Percentiles rank a stretch among this genome's conserved stretches.
Conservation (phyloP, 2,888 invertebrate genomes). For the Caenorhabditis wallacei region DNA sequence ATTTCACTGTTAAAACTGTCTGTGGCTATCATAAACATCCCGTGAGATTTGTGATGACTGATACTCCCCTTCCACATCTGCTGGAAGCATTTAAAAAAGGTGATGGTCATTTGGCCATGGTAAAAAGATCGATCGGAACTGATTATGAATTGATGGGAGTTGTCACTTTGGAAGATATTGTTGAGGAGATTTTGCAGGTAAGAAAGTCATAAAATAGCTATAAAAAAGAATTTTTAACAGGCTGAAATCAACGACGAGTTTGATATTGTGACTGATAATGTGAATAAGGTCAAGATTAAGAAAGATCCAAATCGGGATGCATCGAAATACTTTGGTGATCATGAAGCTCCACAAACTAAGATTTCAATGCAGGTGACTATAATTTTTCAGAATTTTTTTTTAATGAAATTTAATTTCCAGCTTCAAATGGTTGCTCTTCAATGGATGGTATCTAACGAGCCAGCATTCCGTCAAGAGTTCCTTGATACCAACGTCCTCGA, state of each 20-base stretch:
- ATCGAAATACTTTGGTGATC: conserved; percentile 71
- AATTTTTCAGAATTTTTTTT: background rate
- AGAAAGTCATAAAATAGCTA: no score
- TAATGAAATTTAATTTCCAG: conserved; percentile 37
- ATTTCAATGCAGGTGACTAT: conserved; percentile 70
- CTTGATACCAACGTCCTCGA: conserved; percentile 75
- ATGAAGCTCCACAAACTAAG: conserved; percentile 73
- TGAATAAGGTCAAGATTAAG: conserved; percentile 74
- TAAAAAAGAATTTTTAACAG: conserved; percentile 63
- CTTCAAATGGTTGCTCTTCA: conserved; percentile 77
- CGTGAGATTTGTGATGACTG: conserved; percentile 96
- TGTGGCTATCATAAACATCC: conserved; percentile 90
- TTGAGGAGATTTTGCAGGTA: conserved; percentile 77
- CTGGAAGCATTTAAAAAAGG: conserved; percentile 96
- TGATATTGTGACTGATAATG: conserved; percentile 87
- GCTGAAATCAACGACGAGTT: conserved; percentile 98
- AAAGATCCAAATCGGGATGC: conserved; percentile 65
- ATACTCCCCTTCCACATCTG: conserved; percentile 95
- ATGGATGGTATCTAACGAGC: conserved; percentile 76
- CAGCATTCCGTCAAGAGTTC: conserved; percentile 70
- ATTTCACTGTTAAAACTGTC: conserved; percentile 86
- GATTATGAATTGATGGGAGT: conserved; percentile 94
- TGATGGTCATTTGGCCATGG: conserved; percentile 89
- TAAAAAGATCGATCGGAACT: conserved; percentile 89
- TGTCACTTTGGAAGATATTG: conserved; percentile 88